Percentiles rank a stretch among this genome's conserved stretches.
Evolutionary conservation across 2,888 invertebrate species (phyloP).

Genomic region (Dioctria linearis): DNA sequence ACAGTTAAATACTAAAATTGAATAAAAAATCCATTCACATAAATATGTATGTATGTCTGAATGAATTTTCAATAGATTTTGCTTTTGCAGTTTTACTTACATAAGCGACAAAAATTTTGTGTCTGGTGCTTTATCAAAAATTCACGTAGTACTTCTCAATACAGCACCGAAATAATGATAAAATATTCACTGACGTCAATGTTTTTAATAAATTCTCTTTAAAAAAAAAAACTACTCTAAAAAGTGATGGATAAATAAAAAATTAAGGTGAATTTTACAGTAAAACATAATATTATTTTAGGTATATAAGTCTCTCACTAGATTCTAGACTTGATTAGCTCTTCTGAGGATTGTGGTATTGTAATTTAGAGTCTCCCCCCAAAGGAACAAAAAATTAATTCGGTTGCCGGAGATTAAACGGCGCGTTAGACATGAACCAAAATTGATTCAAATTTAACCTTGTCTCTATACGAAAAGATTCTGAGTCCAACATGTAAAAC

Average conservation of each 20-base stretch:
- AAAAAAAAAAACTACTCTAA: not conserved
- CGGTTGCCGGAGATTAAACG: conserved; percentile 33
- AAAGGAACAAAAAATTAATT: conserved; percentile 24
- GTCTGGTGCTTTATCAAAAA: too few relatives aligned
- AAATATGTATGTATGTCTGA: too few relatives aligned
- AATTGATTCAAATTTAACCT: conserved; percentile 49
- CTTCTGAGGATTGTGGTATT: not conserved
- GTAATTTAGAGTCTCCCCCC: not conserved
- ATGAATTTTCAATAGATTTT: too few relatives aligned
- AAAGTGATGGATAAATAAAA: not conserved
- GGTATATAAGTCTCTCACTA: too few relatives aligned
- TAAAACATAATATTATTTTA: too few relatives aligned
- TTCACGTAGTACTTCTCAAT: too few relatives aligned
- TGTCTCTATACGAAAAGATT: conserved; percentile 8
- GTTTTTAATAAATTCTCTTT: not conserved
- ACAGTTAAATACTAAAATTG: too few relatives aligned
- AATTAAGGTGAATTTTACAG: not conserved
- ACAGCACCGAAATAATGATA: not conserved
- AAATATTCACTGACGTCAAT: conserved; percentile 4
- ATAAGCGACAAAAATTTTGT: too few relatives aligned
- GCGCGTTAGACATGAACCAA: not conserved
- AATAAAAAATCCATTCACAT: too few relatives aligned
- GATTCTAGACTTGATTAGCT: too few relatives aligned
- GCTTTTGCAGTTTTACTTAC: too few relatives aligned
- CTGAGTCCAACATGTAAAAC: conserved; percentile 17